Evolutionary conservation across 2,888 invertebrate species (phyloP), one percentile per base, ranked within the genome.

Genomic region (Clanis bilineata): DNA sequence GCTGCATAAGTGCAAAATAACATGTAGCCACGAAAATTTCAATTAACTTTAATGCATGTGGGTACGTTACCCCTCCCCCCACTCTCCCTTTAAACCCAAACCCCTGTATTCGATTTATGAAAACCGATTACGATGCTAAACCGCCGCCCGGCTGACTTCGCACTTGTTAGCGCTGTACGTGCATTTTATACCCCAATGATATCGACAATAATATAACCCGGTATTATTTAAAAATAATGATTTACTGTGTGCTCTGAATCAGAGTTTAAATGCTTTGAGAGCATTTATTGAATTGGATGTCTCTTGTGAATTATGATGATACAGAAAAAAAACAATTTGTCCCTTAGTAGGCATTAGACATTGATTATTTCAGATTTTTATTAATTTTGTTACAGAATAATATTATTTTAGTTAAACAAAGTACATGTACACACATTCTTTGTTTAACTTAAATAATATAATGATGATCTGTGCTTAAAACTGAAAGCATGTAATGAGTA

Each of bases 41-140:
- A 89, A 88, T 90, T 85, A 87, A 85, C 62, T 82, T 86, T 82
- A 86, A 86, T 88, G 86, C 86, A 87, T 81, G 84, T 85, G 72
- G 47, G 9, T 15, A 15, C 15, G 28, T 73, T 62, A 68, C 63
- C 64, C 63, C 62, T 65, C 65, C 59, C 62, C 59, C 61, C 59
- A 57, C 60, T 65, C 58, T n/a, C n/a, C n/a, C n/a, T n/a, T n/a
- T n/a, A n/a, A n/a, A 64, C 55, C 60, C 56, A 64, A 64, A 63
- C 66, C 70, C 68, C 58, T 66, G 69, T 61, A 66, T 74, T 72
- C 82, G 81, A 87, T 87, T 84, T 83, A 85, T 83, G 83, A 80
- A 84, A 80, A 79, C 74, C 79, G 82, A 86, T 85, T 82, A 80
- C 74, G 61, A 69, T 70, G 69, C 77, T 83, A 77, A 82, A 77